Evolutionary conservation across 2,888 invertebrate genomes (phyloP), one percentile per base, ranked within the genome.

Genomic region (Patella ulyssiponensis): DNA sequence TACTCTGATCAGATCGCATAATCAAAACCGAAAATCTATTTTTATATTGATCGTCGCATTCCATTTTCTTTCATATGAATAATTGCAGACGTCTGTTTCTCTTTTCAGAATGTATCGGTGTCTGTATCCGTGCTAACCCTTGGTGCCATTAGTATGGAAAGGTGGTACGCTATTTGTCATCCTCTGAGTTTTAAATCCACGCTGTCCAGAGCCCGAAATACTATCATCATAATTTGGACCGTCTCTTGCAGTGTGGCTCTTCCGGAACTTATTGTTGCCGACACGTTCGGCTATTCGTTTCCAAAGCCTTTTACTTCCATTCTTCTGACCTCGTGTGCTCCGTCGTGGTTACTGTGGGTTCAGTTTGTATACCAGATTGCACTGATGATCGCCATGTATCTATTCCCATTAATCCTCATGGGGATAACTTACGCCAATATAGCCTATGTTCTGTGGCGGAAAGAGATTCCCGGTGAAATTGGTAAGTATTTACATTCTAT

Each of bases 151-250:
- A 96, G 97, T 0, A 94, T 97, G 87, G 98, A 98, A 92, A 94
- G 98, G 85, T 98, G 97, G 96, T 96, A 97, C 93, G 98, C 98
- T 84, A 97, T 98, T 91, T 97, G 97, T 92, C 95, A 95, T 91
- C 97, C 97, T 7, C 94, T 97, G 84, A 95, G 95, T 91, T 97
- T 97, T 94, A 96, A 95, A 91, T 95, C 96, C 15, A 96, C 96
- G 15, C 95, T 96, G 0, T 93, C 94, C 69, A 93, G 96, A 71
- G 97, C 96, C 52, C 95, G 95, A 92, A 95, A 95, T 3, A 95
- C 95, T 75, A 96, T 97, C 83, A 92, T 95, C 73, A 92, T 95
- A 82, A 97, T 97, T 85, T 97, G 97, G 97, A 91, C 95, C 23
- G 90, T 96, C 4, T 95, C 96, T 5, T 90, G 96, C 23, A 84